Evolutionary conservation across 2,113 vertebrate species (phyloP).

Genomic region (Nerophis lumbriciformis): DNA sequence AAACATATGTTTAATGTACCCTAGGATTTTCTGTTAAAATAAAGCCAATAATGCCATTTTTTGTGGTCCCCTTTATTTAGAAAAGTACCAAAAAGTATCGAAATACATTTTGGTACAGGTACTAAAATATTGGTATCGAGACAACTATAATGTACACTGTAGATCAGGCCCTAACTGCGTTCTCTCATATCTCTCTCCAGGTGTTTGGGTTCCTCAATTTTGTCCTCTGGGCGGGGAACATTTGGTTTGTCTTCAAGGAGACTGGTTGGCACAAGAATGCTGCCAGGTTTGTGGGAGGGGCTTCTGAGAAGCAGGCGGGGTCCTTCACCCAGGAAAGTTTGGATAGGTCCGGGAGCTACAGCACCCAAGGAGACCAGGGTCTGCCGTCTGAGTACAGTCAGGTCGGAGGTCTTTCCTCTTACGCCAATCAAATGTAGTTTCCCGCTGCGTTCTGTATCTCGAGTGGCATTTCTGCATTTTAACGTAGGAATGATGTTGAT

Average conservation of each 20-base stretch:
- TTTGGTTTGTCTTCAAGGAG: slow-evolving; percentile 99
- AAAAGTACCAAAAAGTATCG: too few species aligned
- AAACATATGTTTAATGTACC: too few species aligned
- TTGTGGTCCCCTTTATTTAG: too few species aligned
- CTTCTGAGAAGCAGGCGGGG: slow-evolving; percentile 81
- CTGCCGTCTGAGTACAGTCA: slow-evolving; percentile 79
- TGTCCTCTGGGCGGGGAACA: slow-evolving; percentile 98
- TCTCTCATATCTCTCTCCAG: slow-evolving; percentile 52
- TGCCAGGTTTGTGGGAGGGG: slow-evolving; percentile 70
- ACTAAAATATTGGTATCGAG: too few species aligned
- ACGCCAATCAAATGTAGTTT: slow-evolving; percentile 84
- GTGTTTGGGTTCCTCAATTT: slow-evolving; percentile 98
- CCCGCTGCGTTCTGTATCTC: slow-evolving; percentile 7
- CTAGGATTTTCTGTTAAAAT: background rate
- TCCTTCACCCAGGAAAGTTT: slow-evolving; percentile 85
- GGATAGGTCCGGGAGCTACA: slow-evolving; percentile 78
- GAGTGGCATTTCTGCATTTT: slow-evolving; percentile 34
- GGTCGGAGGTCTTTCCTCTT: slow-evolving; percentile 83
- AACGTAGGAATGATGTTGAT: slow-evolving; percentile 39
- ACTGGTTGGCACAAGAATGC: slow-evolving; percentile 90
- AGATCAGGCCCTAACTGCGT: background rate
- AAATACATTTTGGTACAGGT: too few species aligned
- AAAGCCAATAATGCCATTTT: too few species aligned
- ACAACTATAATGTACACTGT: too few species aligned
- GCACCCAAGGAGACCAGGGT: slow-evolving; percentile 69